A percentile compares a stretch with the other conserved stretches of the same genome.
Evolutionary conservation across 2,888 invertebrate species (phyloP).

Genomic region (Gari tellinella): DNA sequence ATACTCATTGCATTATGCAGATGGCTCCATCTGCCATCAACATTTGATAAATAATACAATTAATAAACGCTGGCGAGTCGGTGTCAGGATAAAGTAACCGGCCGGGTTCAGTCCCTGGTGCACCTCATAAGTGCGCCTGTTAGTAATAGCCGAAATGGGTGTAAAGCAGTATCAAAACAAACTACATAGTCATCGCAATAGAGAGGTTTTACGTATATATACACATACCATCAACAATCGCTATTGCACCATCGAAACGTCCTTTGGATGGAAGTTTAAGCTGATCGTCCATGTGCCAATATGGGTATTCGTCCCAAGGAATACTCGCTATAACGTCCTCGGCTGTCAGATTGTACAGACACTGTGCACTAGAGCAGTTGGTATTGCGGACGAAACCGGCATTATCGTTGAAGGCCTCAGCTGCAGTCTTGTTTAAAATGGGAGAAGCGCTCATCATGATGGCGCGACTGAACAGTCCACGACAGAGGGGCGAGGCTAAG

Average conservation of each 20-base stretch:
- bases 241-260: slow-evolving; percentile 46
- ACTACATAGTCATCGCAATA: background rate
- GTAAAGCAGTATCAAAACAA: too few species aligned
- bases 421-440: slow-evolving; percentile 70
- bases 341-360: slow-evolving; percentile 33
- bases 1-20: too few species aligned
- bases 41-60: too few species aligned
- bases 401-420: slow-evolving; percentile 70
- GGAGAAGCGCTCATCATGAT: slow-evolving; percentile 84
- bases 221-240: slow-evolving; percentile 51
- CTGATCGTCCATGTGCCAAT: slow-evolving; percentile 53
- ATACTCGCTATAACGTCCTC: slow-evolving; percentile 26
- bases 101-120: too few species aligned
- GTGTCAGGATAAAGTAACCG: too few species aligned
- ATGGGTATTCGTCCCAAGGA: slow-evolving; percentile 56
- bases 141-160: background rate
- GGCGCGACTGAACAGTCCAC: slow-evolving; percentile 88
- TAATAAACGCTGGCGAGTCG: too few species aligned
- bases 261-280: slow-evolving; percentile 31
- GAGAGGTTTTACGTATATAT: background rate
- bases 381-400: slow-evolving; percentile 62
- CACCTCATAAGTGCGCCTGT: too few species aligned
- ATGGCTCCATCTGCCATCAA: too few species aligned
- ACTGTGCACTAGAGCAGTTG: slow-evolving; percentile 32
- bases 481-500: slow-evolving; percentile 86